Evolutionary conservation across 2,113 vertebrate species (phyloP), one percentile per base, ranked within the genome.

Genomic region (Pyxicephalus adspersus): DNA sequence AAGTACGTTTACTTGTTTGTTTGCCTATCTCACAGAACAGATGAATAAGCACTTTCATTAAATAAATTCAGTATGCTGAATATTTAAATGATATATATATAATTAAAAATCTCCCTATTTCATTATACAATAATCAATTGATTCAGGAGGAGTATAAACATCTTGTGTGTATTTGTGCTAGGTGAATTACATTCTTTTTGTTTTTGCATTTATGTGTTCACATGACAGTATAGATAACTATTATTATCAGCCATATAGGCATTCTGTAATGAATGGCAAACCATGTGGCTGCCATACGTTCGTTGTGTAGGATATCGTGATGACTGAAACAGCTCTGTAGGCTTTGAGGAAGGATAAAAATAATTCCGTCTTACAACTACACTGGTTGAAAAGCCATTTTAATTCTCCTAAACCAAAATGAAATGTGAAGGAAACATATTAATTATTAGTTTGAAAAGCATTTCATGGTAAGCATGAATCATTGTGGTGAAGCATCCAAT

Each of bases 401-500:
- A 15, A 17, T 28, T 29, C 29, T 22, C 19, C 20, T 2, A 64
- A 76, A 52, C 57, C 50, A 34, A 76, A 80, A 52, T 22, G 83
- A 83, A 72, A 17, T 71, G 23, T n/a, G 22, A 17, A 2, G 13
- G 22, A 26, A 61, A 25, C 63, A 60, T 72, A 64, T 78, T 86
- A 55, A 58, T 70, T 45, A 45, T 15, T 45, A 45, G 64, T 80
- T 85, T 66, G 84, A 78, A 80, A 29, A 73, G 22, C 65, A 66
- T 58, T 83, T 28, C 77, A 77, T 77, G 83, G 9, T 67, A 77
- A 76, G 77, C 84, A 86, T 84, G 83, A 86, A 78, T 85, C 84
- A 87, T 85, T 73, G 65, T 87, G 86, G 78, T 86, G 77, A 73
- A 31, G 28, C 28, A 18, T 76, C 64, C 65, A 57, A 34, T 83